Evolutionary conservation across 2,888 invertebrate genomes (phyloP).

Genomic region (Mimumesa dahlbomi): DNA sequence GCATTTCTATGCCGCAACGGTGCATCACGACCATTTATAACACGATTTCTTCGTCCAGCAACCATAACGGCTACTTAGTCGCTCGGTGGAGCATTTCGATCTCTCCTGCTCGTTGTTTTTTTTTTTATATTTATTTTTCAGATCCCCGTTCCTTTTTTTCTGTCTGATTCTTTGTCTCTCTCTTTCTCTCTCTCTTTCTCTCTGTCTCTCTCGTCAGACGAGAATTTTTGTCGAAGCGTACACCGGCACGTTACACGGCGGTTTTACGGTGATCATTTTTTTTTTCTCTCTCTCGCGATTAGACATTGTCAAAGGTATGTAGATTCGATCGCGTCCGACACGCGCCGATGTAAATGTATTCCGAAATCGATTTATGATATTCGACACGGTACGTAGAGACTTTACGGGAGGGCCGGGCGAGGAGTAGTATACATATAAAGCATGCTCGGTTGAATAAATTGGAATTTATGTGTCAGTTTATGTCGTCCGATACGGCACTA

Average conservation of each 20-base stretch:
- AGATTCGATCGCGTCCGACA: conserved; percentile 24
- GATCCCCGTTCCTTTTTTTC: too few species aligned
- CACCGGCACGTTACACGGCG: background rate
- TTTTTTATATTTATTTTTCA: too few species aligned
- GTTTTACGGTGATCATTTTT: background rate
- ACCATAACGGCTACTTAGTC: conserved; percentile 29
- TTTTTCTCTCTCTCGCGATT: conserved; percentile 2
- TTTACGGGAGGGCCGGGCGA: too few species aligned
- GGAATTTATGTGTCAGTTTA: conserved; percentile 40
- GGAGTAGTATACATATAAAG: conserved; percentile 6
- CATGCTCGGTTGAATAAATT: conserved; percentile 30
- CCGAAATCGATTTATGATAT: conserved; percentile 48
- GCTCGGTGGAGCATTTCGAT: conserved; percentile 23
- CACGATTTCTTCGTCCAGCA: conserved; percentile 21
- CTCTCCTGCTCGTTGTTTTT: background rate
- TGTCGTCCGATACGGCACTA: conserved; percentile 31
- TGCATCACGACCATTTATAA: conserved; percentile 27
- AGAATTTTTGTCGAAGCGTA: background rate
- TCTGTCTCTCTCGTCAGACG: too few species aligned
- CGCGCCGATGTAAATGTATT: conserved; percentile 31
- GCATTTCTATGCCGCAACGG: too few species aligned
- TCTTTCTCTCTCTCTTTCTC: too few species aligned
- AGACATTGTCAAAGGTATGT: conserved; percentile 13
- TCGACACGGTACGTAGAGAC: conserved; percentile 32
- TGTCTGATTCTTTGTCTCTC: too few species aligned